A percentile compares a stretch with the other conserved stretches of the same genome.
Conservation (phyloP, 2,888 invertebrate species). For the Meliscaeva auricollis region DNA sequence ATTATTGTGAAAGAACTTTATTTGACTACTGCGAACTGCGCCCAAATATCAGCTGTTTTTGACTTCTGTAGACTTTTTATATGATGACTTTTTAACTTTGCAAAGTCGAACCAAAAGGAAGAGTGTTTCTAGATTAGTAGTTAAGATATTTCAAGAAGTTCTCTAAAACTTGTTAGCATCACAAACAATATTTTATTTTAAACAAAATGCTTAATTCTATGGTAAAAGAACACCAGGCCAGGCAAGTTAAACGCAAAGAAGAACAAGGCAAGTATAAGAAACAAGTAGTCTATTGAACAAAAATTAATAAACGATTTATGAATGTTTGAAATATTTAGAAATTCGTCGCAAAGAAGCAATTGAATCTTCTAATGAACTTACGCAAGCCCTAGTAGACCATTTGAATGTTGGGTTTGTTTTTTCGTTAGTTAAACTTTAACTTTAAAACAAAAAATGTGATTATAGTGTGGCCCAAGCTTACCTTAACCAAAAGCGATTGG, state of each 20-base stretch:
- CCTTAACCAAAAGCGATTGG: conserved; percentile 98
- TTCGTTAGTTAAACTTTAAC: background rate
- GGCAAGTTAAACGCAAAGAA: conserved; percentile 91
- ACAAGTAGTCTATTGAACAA: background rate
- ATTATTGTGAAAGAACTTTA: no score
- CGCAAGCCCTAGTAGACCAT: conserved; percentile 97
- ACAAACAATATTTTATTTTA: background rate
- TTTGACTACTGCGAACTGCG: no score
- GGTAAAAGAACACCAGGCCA: conserved; percentile 94
- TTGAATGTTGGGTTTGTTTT: conserved; percentile 95
- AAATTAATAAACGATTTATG: background rate
- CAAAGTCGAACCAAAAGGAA: no score
- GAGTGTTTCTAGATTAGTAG: no score
- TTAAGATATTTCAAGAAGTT: no score
- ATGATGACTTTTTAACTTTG: no score
- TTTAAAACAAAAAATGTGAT: background rate
- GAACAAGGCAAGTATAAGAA: conserved; percentile 88
- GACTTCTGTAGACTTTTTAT: no score
- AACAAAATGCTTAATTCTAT: conserved; percentile 91
- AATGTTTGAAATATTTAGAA: conserved; percentile 86
- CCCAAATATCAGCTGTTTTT: no score
- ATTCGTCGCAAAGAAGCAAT: conserved; percentile 96
- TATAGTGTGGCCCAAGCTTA: conserved; percentile 97
- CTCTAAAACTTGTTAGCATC: background rate
- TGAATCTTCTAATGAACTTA: conserved; percentile 95